Conservation (phyloP, 2,113 vertebrate species). For the Callorhinus ursinus region DNA sequence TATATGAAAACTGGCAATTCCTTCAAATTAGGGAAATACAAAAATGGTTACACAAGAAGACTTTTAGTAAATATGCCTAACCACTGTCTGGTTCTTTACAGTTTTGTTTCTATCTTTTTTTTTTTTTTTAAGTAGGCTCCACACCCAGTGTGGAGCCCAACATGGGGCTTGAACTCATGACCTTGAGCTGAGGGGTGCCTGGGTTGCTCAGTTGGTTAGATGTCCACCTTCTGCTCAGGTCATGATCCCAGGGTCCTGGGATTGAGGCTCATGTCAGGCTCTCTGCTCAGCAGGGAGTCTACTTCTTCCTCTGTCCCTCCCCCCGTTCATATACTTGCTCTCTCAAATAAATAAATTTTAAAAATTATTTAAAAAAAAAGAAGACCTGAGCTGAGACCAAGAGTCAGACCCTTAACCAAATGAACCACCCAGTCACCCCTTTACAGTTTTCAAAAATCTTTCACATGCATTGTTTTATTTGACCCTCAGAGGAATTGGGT, state of each 20-base stretch:
- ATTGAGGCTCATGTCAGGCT: neutral
- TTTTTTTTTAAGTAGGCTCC: neutral
- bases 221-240: neutral
- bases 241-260: neutral
- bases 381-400: neutral
- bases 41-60: neutral
- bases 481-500: neutral
- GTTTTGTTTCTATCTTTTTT: neutral
- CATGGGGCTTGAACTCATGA: neutral
- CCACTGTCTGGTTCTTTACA: neutral
- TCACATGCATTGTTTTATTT: constrained; percentile 1
- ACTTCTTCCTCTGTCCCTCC: neutral
- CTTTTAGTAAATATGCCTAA: constrained; percentile 26
- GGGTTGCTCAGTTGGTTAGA: neutral
- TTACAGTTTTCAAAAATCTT: neutral
- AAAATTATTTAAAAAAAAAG: neutral
- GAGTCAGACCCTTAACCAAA: neutral
- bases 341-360: neutral
- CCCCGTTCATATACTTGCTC: neutral
- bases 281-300: neutral
- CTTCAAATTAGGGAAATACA: neutral
- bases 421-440: neutral
- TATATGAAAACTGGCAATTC: neutral
- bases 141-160: neutral
- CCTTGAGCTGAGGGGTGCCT: neutral